A percentile compares a stretch with the other conserved stretches of the same genome.
phyloP scores from a whole-genome alignment of 2,888 invertebrate species.

The Hydroisotoma schaefferi region DNA sequence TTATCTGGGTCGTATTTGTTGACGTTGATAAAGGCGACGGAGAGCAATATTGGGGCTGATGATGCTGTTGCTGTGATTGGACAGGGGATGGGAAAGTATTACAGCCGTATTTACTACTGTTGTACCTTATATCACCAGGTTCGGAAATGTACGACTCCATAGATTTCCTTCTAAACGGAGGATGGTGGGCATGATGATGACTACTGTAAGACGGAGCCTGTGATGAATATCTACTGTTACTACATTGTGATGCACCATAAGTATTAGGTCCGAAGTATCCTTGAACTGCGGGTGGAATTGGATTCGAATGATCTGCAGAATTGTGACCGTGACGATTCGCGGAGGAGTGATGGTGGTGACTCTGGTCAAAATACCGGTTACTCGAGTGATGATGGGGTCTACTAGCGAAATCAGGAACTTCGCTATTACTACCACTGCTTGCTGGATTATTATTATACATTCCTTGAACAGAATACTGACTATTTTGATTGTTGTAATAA shows the following conservation, averaged over 20 bases:
- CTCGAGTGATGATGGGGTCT: not conserved
- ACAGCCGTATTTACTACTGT: slow-evolving; percentile 36
- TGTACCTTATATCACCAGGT: slow-evolving; percentile 44
- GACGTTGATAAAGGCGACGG: slow-evolving; percentile 14
- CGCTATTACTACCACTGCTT: not conserved
- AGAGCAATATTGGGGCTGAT: slow-evolving; percentile 8
- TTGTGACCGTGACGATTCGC: not conserved
- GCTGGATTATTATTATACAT: not conserved
- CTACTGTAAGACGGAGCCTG: slow-evolving; percentile 1
- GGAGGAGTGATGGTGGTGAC: slow-evolving; percentile 10
- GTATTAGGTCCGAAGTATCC: not conserved
- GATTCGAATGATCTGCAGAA: not conserved
- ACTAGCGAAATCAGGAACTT: not conserved
- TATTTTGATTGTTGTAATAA: slow-evolving; percentile 8
- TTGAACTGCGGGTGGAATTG: not conserved
- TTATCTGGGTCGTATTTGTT: slow-evolving; percentile 18
- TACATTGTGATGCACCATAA: not conserved
- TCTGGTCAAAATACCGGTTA: slow-evolving; percentile 7
- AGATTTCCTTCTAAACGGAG: slow-evolving; percentile 45
- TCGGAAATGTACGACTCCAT: slow-evolving; percentile 48
- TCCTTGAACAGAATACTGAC: slow-evolving; percentile 2
- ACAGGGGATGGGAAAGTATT: slow-evolving; percentile 10
- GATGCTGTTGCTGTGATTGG: slow-evolving; percentile 8
- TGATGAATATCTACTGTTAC: not conserved
- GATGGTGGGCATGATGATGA: slow-evolving; percentile 18